Evolutionary conservation across 2,888 invertebrate species (phyloP).

Genomic region (Pristionchus arcanus): DNA sequence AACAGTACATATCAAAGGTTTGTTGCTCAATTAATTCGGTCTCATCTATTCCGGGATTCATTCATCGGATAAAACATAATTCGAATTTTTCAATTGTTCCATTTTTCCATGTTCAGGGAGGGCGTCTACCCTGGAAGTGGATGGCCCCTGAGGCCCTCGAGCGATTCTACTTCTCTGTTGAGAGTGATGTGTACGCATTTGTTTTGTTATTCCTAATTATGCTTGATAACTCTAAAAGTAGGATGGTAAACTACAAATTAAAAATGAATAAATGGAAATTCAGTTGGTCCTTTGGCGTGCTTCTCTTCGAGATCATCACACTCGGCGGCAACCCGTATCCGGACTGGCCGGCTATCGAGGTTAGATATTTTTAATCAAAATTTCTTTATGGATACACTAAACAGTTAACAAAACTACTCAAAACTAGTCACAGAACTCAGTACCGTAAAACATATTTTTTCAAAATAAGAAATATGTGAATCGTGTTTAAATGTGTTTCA

Average conservation of each 20-base stretch:
- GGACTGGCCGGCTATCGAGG: conserved; percentile 41
- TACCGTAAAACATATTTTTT: neutral
- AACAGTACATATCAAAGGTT: conserved; percentile 6
- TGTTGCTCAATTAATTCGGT: no score
- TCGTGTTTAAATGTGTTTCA: neutral
- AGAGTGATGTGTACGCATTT: conserved; percentile 25
- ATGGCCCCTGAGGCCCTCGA: conserved; percentile 45
- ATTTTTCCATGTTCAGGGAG: conserved; percentile 1
- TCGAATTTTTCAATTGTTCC: conserved; percentile 1
- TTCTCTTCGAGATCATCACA: conserved; percentile 47
- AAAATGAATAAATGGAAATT: neutral
- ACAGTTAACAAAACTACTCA: neutral
- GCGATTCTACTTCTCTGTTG: conserved; percentile 6
- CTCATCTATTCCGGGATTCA: no score
- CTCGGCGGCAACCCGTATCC: conserved; percentile 24
- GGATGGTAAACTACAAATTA: no score
- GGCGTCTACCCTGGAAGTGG: conserved; percentile 40
- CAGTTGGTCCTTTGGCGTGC: conserved; percentile 45
- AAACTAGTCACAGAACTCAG: neutral
- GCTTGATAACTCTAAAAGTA: no score
- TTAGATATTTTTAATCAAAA: neutral
- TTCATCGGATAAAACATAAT: no score
- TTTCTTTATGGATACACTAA: neutral
- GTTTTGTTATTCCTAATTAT: no score
- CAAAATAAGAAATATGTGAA: neutral